Evolutionary conservation across 2,797 vertebrate species (phyloP).

Genomic region (Allochrocebus solatus): DNA sequence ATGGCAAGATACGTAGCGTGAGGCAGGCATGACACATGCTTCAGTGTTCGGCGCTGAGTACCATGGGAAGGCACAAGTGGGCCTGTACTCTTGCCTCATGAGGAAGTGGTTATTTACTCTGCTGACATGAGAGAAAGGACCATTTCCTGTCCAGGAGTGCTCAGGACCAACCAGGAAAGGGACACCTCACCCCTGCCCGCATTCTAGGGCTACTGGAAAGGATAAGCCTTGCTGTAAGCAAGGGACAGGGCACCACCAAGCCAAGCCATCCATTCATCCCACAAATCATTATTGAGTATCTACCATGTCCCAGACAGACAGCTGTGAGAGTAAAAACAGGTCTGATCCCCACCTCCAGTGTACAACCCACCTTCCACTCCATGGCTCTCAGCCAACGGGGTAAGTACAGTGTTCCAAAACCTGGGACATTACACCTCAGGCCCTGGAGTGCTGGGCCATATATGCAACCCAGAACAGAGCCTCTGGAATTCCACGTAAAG

Average conservation of each 20-base stretch:
- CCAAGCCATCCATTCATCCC: neutral
- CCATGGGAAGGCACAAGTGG: neutral
- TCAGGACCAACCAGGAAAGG: neutral
- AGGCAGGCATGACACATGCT: neutral
- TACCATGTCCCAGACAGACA: neutral
- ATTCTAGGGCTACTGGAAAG: neutral
- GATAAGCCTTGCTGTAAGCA: neutral
- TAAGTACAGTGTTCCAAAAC: neutral
- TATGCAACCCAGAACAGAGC: neutral
- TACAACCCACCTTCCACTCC: neutral
- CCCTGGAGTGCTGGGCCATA: neutral
- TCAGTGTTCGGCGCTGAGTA: neutral
- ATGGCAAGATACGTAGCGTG: neutral
- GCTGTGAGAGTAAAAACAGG: neutral
- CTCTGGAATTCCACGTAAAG: constrained; percentile 1
- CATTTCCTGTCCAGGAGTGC: neutral
- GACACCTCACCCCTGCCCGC: neutral
- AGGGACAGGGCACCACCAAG: neutral
- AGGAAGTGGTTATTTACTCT: constrained; percentile 15
- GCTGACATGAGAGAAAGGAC: neutral
- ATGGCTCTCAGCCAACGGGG: neutral
- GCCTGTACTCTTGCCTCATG: neutral
- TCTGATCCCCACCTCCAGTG: neutral
- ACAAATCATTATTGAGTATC: neutral
- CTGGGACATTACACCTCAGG: neutral